A percentile compares a stretch with the other conserved stretches of the same genome.
phyloP scores from a whole-genome alignment of 2,113 vertebrate species.

The Dendropsophus ebraccatus region DNA sequence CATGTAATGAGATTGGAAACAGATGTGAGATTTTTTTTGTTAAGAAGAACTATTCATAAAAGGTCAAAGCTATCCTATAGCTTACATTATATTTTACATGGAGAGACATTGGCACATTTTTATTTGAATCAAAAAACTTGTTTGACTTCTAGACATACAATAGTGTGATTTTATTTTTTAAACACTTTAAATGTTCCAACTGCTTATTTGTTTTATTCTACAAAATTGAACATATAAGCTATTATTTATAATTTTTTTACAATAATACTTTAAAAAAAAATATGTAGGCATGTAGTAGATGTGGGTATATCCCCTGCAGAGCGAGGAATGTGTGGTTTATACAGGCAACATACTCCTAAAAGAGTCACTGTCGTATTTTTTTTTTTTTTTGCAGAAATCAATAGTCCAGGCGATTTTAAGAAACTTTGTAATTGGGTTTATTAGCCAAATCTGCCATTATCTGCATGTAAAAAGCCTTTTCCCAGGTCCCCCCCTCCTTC shows the following conservation, averaged over 20 bases:
- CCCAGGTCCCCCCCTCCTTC: no score
- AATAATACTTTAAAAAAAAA: no score
- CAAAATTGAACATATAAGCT: neutral
- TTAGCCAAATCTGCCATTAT: no score
- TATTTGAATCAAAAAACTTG: slow-evolving; percentile 35
- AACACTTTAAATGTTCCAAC: neutral
- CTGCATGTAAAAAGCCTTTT: no score
- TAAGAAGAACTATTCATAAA: slow-evolving; percentile 54
- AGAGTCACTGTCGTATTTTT: no score
- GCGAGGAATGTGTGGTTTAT: neutral
- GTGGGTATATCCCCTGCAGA: neutral
- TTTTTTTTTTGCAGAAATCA: no score
- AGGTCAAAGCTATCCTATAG: slow-evolving; percentile 55
- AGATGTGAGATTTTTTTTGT: slow-evolving; percentile 57
- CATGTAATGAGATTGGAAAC: slow-evolving; percentile 59
- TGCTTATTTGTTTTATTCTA: neutral
- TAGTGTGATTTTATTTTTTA: slow-evolving; percentile 7
- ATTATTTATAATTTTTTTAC: neutral
- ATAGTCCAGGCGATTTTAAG: no score
- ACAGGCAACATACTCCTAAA: neutral
- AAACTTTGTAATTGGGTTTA: no score
- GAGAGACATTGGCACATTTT: slow-evolving; percentile 23
- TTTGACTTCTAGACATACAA: neutral
- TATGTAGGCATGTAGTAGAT: neutral
- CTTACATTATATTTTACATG: slow-evolving; percentile 51